Conservation (phyloP, 2,113 vertebrate genomes). For the Festucalex cinctus region DNA sequence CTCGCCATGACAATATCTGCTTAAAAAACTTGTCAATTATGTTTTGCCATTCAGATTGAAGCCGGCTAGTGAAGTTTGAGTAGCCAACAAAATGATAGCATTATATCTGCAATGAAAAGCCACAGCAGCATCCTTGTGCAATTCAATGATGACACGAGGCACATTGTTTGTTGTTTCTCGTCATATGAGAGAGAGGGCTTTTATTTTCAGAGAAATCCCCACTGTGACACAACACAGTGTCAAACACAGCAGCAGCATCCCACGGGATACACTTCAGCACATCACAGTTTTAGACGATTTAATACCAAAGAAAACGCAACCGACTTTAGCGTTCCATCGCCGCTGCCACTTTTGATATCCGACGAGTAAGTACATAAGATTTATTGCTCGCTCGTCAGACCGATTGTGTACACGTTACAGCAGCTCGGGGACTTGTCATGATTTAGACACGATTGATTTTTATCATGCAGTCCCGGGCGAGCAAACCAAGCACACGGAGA, state of each 20-base stretch:
- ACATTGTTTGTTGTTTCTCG: background rate
- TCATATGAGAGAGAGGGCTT: background rate
- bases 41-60: too few relatives aligned
- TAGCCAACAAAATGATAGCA: too few relatives aligned
- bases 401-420: constrained; percentile 50
- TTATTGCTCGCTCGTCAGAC: constrained; percentile 52
- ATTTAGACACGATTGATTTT: constrained; percentile 63
- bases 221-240: background rate
- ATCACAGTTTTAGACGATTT: background rate
- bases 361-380: constrained; percentile 38
- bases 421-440: constrained; percentile 57
- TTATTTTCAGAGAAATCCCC: background rate
- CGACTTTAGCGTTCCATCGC: background rate
- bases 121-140: background rate
- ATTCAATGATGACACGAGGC: background rate
- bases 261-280: background rate
- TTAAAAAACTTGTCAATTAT: too few relatives aligned
- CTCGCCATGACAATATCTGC: too few relatives aligned
- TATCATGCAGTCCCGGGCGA: constrained; percentile 30
- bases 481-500: constrained; percentile 12
- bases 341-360: constrained; percentile 16
- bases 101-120: background rate
- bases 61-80: too few relatives aligned
- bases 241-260: background rate
- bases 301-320: background rate